Conservation (phyloP, 2,113 vertebrate genomes). For the Pelusios castaneus region DNA sequence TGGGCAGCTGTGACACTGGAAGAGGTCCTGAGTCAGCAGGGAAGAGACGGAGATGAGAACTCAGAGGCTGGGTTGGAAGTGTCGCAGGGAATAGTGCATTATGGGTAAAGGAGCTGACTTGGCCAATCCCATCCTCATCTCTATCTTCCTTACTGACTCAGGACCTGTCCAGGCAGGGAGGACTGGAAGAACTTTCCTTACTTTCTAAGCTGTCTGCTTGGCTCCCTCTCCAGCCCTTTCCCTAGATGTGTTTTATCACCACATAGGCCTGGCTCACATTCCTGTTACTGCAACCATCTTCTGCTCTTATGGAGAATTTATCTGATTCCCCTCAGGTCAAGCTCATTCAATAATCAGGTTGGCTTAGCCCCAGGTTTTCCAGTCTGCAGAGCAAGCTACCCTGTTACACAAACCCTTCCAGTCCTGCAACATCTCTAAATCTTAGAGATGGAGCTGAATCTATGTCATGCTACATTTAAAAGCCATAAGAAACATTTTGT, state of each 20-base stretch:
- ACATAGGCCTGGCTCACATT: background rate
- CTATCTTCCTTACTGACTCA: too few relatives aligned
- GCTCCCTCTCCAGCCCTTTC: too few relatives aligned
- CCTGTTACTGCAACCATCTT: background rate
- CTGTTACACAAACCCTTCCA: background rate
- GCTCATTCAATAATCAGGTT: background rate
- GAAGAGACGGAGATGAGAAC: too few relatives aligned
- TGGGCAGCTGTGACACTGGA: too few relatives aligned
- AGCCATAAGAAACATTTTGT: slow-evolving; percentile 46
- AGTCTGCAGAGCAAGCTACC: background rate
- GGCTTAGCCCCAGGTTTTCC: background rate
- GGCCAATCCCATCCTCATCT: background rate
- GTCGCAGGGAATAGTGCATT: too few relatives aligned
- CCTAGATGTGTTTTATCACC: too few relatives aligned
- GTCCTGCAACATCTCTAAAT: background rate
- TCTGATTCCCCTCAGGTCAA: background rate
- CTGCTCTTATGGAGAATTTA: background rate
- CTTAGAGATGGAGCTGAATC: slow-evolving; percentile 10
- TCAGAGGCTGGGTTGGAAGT: too few relatives aligned
- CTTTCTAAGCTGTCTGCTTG: too few relatives aligned
- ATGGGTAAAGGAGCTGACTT: too few relatives aligned
- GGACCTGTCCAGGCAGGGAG: background rate
- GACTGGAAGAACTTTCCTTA: too few relatives aligned
- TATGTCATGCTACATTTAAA: slow-evolving; percentile 31
- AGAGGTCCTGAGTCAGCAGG: too few relatives aligned